Percentiles rank a stretch among this genome's conserved stretches.
Evolutionary conservation across 2,797 vertebrate genomes (phyloP).

Genomic region (Ambastaia sidthimunki): DNA sequence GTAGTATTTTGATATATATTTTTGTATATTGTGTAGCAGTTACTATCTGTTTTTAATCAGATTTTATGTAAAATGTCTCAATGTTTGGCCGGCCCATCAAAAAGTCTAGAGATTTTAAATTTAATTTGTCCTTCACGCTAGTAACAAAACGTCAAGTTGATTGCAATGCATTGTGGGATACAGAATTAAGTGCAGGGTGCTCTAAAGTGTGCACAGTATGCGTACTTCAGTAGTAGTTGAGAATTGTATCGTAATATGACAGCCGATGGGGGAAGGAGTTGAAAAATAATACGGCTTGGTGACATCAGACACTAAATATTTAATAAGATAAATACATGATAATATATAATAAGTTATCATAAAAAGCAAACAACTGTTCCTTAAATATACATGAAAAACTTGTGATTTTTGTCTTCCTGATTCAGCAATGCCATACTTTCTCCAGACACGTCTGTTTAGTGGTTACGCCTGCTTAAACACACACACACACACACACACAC

Average conservation of each 20-base stretch:
- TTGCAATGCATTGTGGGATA: neutral
- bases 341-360: no score
- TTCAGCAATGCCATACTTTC: constrained; percentile 6
- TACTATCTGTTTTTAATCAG: neutral
- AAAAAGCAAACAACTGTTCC: neutral
- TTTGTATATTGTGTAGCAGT: no score
- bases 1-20: no score
- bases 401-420: neutral
- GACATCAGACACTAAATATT: no score
- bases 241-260: no score
- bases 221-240: no score
- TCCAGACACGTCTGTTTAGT: constrained; percentile 34
- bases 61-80: neutral
- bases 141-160: neutral
- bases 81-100: neutral
- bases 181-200: neutral
- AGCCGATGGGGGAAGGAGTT: no score
- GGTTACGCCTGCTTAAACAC: constrained; percentile 16
- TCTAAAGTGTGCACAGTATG: neutral
- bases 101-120: neutral
- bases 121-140: neutral
- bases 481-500: constrained; percentile 44
- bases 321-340: no score
- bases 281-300: no score
- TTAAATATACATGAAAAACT: neutral